Conservation (phyloP, 2,888 invertebrate genomes). For the Amblyjoppa fuscipennis region DNA sequence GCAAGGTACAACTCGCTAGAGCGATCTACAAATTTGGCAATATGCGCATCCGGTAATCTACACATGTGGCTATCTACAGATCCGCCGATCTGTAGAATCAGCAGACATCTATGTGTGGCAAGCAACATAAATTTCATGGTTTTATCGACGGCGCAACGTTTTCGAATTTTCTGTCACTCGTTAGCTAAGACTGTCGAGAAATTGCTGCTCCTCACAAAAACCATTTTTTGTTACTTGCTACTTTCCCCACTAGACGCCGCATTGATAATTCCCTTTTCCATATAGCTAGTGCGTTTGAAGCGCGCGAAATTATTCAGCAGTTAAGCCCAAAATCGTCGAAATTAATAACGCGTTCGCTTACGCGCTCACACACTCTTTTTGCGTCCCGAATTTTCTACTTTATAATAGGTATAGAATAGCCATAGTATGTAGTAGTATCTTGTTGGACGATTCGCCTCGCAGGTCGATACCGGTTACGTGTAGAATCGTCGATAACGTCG, state of each 20-base stretch:
- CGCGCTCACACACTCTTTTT: slow-evolving; percentile 23
- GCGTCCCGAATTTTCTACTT: slow-evolving; percentile 33
- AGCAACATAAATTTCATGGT: background rate
- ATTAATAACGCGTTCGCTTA: slow-evolving; percentile 9
- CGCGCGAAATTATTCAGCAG: slow-evolving; percentile 33
- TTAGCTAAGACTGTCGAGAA: background rate
- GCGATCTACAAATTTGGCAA: no score
- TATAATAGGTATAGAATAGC: slow-evolving; percentile 53
- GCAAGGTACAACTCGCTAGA: no score
- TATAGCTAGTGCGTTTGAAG: slow-evolving; percentile 3
- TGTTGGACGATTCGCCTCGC: slow-evolving; percentile 56
- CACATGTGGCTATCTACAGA: no score
- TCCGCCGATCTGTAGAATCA: no score
- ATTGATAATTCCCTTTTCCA: slow-evolving; percentile 16
- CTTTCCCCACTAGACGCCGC: background rate
- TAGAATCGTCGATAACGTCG: slow-evolving; percentile 66
- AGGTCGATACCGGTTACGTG: slow-evolving; percentile 47
- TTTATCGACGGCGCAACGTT: background rate
- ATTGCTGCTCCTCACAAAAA: background rate
- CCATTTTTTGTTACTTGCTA: background rate
- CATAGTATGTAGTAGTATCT: slow-evolving; percentile 38
- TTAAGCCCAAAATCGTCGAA: slow-evolving; percentile 8
- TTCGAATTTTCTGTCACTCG: background rate
- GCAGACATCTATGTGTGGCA: background rate
- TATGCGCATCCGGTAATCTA: no score